Conservation (phyloP, 2,113 vertebrate genomes). For the Drymodes brunneopygia region DNA sequence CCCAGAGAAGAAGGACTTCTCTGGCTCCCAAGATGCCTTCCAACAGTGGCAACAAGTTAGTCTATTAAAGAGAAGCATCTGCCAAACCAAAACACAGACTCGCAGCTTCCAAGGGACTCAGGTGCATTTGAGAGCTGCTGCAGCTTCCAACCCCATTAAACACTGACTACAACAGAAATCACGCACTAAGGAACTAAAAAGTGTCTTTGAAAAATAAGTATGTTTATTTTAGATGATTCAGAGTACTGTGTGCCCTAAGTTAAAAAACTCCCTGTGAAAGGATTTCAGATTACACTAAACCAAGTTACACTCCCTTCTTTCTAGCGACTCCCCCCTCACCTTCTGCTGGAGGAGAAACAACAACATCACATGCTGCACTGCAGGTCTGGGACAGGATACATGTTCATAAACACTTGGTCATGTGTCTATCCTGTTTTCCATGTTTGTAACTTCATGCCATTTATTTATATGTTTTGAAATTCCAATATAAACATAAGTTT, state of each 20-base stretch:
- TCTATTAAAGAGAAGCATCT: background rate
- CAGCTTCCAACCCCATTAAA: background rate
- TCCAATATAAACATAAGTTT: background rate
- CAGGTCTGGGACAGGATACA: background rate
- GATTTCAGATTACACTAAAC: background rate
- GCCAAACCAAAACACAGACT: background rate
- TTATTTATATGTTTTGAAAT: constrained; percentile 2
- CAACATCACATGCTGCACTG: background rate
- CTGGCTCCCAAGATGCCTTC: background rate
- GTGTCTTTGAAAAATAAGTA: background rate
- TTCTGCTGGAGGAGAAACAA: constrained; percentile 37
- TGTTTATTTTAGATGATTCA: background rate
- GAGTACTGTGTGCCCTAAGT: background rate
- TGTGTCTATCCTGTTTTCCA: constrained; percentile 13
- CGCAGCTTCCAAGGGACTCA: background rate
- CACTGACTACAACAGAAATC: background rate
- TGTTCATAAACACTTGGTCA: constrained; percentile 14
- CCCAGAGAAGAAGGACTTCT: background rate
- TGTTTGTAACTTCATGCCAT: background rate
- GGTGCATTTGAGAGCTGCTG: background rate
- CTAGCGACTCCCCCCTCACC: background rate
- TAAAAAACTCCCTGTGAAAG: background rate
- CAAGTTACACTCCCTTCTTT: background rate
- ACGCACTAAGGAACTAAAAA: background rate
- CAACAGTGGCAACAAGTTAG: background rate